Percentiles rank a stretch among this genome's conserved stretches.
Evolutionary conservation across 1,140 invertebrate species (phyloP).

Genomic region (Stegodyphus mimosarum): DNA sequence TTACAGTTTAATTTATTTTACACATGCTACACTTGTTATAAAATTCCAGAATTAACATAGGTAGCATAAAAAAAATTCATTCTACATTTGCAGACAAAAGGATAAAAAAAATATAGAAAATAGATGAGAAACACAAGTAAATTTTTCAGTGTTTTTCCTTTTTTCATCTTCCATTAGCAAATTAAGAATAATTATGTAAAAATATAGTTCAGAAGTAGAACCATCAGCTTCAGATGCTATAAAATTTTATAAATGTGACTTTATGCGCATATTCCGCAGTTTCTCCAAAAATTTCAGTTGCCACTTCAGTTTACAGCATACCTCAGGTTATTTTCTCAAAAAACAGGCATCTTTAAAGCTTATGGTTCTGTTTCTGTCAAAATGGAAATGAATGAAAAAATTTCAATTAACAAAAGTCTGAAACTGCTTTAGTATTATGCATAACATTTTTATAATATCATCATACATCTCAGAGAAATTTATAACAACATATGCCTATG

Average conservation of each 20-base stretch:
- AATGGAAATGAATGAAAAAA: no score
- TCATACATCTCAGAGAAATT: neutral
- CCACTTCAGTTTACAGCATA: neutral
- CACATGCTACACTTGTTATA: no score
- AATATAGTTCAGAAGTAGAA: neutral
- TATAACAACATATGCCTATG: neutral
- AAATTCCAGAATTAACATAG: no score
- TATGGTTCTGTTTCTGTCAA: no score
- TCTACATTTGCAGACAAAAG: neutral
- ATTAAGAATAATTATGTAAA: neutral
- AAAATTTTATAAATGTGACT: neutral
- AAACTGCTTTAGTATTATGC: no score
- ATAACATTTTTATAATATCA: neutral
- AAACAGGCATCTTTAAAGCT: no score
- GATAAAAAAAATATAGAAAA: no score
- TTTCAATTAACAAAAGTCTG: no score
- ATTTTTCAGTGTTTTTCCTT: no score
- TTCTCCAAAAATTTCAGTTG: slow-evolving; percentile 4
- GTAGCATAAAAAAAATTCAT: neutral
- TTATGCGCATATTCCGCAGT: neutral
- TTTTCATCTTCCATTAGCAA: no score
- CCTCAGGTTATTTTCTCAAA: neutral
- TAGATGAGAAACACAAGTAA: no score
- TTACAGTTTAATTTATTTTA: no score
- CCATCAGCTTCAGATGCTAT: neutral